Percentiles rank a stretch among this genome's conserved stretches.
These are phyloP conservation scores for Hyperoplus lanceolatus DNA, from an alignment of 2,797 vertebrate genomes.

Conservation along the genomic window DNA sequence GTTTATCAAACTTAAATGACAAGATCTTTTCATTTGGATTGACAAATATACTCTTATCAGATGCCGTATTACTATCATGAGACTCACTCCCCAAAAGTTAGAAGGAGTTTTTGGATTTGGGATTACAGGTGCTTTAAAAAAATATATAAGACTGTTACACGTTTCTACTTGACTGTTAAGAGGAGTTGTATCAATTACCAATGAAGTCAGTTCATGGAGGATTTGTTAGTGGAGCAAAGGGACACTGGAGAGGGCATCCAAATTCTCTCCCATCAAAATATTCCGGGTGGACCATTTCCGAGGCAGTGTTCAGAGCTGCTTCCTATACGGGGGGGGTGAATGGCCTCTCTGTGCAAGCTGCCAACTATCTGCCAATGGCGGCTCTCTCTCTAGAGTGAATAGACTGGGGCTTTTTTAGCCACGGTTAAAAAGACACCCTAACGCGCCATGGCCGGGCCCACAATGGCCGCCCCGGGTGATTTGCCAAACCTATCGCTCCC, in stretches of 20 bases:
- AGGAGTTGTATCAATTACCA: conserved; percentile 47
- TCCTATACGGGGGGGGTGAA: conserved; percentile 82
- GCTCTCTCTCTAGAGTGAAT: conserved; percentile 89
- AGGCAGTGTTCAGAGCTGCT: conserved; percentile 82
- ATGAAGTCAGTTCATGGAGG: conserved; percentile 59
- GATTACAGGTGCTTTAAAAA: conserved; percentile 3
- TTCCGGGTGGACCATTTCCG: conserved; percentile 78
- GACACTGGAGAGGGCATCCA: conserved; percentile 70
- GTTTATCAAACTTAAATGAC: too few species aligned
- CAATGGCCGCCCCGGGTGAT: conserved; percentile 83
- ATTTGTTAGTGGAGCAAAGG: conserved; percentile 55
- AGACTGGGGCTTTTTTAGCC: conserved; percentile 82
- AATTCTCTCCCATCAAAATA: conserved; percentile 78
- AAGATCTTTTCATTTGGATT: too few species aligned
- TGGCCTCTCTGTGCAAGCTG: conserved; percentile 87
- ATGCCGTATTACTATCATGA: too few species aligned
- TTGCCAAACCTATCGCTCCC: conserved; percentile 87
- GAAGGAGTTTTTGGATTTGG: too few species aligned
- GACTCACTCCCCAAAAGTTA: too few species aligned
- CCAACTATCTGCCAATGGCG: conserved; percentile 91
- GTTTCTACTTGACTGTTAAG: background rate
- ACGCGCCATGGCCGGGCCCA: conserved; percentile 85
- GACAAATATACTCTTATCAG: too few species aligned
- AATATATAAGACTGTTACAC: background rate
- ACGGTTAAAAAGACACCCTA: conserved; percentile 85